These are phyloP conservation scores for Chauna torquata DNA, from an alignment of 2,113 vertebrate genomes.

Conservation along the genomic window DNA sequence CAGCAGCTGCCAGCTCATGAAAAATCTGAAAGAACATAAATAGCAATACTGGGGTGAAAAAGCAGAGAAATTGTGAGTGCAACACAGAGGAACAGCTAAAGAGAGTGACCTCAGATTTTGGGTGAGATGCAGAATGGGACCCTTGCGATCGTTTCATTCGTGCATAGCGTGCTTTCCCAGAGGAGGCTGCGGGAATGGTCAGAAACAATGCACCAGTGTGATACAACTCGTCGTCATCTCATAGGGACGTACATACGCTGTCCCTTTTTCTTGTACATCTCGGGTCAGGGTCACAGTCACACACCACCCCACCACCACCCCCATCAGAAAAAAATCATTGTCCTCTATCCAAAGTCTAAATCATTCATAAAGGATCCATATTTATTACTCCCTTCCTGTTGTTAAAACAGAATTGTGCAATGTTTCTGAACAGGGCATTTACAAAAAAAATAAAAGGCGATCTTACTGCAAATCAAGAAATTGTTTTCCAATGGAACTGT, in stretches of 20 bases:
- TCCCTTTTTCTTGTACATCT: not conserved
- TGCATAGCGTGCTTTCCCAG: not conserved
- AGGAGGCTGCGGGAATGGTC: not conserved
- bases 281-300: not conserved
- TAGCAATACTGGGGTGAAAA: not conserved
- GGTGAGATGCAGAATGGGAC: not conserved
- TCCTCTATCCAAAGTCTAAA: not conserved
- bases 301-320: too few species aligned
- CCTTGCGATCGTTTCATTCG: not conserved
- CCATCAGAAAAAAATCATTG: not conserved
- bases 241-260: not conserved
- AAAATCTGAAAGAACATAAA: not conserved
- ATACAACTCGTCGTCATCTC: too few species aligned
- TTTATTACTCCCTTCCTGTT: not conserved
- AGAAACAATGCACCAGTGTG: not conserved
- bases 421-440: not conserved
- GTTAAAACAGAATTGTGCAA: not conserved
- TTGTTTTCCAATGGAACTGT: not conserved
- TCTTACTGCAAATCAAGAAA: not conserved
- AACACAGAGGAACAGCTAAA: not conserved
- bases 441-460: not conserved
- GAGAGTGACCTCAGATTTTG: not conserved
- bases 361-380: fast-evolving
- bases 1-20: not conserved
- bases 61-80: not conserved